Conservation (phyloP, 2,888 invertebrate species). For the Trichopria drosophilae region DNA sequence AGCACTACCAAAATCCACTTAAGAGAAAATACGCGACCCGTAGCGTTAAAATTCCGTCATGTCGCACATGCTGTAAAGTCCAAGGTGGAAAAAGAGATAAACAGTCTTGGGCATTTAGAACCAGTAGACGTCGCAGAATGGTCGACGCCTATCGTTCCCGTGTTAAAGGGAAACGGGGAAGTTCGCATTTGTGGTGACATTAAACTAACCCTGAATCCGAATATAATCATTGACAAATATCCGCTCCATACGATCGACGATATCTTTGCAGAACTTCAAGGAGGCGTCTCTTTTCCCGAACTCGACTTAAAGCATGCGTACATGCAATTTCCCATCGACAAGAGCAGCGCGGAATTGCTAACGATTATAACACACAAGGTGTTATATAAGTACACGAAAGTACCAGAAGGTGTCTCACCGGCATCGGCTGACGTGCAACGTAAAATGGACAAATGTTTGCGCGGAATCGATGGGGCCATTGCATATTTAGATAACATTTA, state of each 20-base stretch:
- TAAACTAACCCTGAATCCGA: slow-evolving; percentile 17
- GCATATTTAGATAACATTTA: slow-evolving; percentile 39
- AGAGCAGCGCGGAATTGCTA: slow-evolving; percentile 16
- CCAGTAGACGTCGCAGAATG: slow-evolving; percentile 13
- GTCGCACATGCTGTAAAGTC: slow-evolving; percentile 24
- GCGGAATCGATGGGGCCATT: slow-evolving; percentile 31
- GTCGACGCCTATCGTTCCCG: slow-evolving; percentile 17
- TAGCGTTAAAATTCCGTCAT: slow-evolving; percentile 20
- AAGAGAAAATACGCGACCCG: slow-evolving; percentile 23
- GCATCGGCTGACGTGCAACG: slow-evolving; percentile 44
- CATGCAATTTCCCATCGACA: slow-evolving; percentile 31
- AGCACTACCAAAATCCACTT: slow-evolving; percentile 22
- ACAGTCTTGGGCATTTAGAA: slow-evolving; percentile 17
- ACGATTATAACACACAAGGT: slow-evolving; percentile 21
- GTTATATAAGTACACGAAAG: slow-evolving; percentile 9
- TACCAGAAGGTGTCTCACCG: slow-evolving; percentile 14
- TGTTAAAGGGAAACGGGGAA: slow-evolving; percentile 12
- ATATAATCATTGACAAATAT: slow-evolving; percentile 16
- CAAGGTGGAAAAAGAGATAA: slow-evolving; percentile 17
- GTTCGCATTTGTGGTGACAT: slow-evolving; percentile 22
- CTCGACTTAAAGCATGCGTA: slow-evolving; percentile 24
- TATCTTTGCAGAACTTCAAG: slow-evolving; percentile 23
- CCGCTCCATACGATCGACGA: slow-evolving; percentile 26
- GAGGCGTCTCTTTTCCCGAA: slow-evolving; percentile 16
- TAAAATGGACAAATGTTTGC: slow-evolving; percentile 41